Evolutionary conservation across 2,888 invertebrate species (phyloP), one percentile per base, ranked within the genome.

Genomic region (Hirtodrosophila confusa): DNA sequence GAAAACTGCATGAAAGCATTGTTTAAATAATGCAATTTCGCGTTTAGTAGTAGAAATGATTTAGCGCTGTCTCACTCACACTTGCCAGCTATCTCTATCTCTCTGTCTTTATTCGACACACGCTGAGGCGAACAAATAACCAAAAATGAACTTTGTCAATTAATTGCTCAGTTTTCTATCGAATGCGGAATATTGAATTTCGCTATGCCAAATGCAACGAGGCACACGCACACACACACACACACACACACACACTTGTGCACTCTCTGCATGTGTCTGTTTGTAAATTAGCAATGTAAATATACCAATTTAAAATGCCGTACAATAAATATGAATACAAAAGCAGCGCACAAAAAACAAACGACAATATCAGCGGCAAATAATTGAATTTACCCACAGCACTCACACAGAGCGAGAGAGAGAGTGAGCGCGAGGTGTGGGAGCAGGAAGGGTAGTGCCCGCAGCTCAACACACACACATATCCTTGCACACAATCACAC

Each of bases 281-380:
- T 55, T 75, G 75, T 75, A 78, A 84, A 84, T 84, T 84, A 84
- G 83, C 87, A 84, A 84, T 84, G 83, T 84, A 84, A 84, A 84
- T 84, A 84, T 86, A 73, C 79, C 87, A 85, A 84, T 84, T 84
- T 84, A 86, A 84, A 84, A 82, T 86, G 85, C 82, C 77, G 67
- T 73, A 86, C 87, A 84, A 84, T 84, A 84, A 84, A 84, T 84
- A 84, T 84, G 83, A 85, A 86, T 86, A 78, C 83, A 82, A 86
- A 69, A 76, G 83, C 80, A 69, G 39, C 56, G 64, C 60, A 70
- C 82, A 72, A 76, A 82, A 85, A 84, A 78, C 82, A 87, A 85
- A 86, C 83, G 87, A 85, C 87, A 77, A 86, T 86, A 85, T 85
- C 85, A 82, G 80, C 82, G 71, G 72, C 82, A 84, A 85, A 85